A percentile compares a stretch with the other conserved stretches of the same genome.
These are phyloP conservation scores for Ephialtes manifestator DNA, from an alignment of 2,888 invertebrate genomes.

Conservation along the genomic window DNA sequence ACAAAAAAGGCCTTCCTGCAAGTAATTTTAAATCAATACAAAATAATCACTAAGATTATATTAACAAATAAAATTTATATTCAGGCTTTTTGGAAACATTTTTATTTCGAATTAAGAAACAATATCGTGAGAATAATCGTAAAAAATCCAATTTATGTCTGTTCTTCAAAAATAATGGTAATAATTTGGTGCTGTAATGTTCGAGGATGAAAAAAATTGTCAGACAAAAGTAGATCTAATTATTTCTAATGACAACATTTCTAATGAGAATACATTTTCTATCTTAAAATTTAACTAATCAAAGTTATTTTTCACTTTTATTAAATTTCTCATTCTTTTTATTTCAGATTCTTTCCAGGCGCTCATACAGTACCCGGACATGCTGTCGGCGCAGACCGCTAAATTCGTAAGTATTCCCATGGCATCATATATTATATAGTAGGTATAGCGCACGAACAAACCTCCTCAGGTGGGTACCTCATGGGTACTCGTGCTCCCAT, in stretches of 20 bases:
- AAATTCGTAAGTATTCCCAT: conserved; percentile 92
- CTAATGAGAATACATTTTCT: too few species aligned
- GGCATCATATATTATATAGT: conserved; percentile 59
- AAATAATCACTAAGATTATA: too few species aligned
- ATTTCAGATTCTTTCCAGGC: conserved; percentile 98
- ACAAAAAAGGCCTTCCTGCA: too few species aligned
- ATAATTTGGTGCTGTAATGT: background rate
- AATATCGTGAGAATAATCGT: background rate
- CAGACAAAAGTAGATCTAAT: too few species aligned
- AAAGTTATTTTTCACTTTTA: background rate
- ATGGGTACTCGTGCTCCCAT: conserved; percentile 57
- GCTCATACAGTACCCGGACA: conserved; percentile 99
- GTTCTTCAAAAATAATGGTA: too few species aligned
- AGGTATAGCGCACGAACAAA: conserved; percentile 42
- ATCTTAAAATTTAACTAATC: background rate
- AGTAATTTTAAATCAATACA: too few species aligned
- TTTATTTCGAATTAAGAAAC: background rate
- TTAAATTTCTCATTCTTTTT: conserved; percentile 75
- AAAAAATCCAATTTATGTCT: too few species aligned
- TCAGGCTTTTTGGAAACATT: too few species aligned
- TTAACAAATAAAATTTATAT: too few species aligned
- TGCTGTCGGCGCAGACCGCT: conserved; percentile 98
- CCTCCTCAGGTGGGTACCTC: conserved; percentile 53
- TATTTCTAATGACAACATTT: too few species aligned
- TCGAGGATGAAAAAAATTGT: too few species aligned